A percentile compares a stretch with the other conserved stretches of the same genome.
Conservation (phyloP, 2,888 invertebrate species). For the Caenorhabditis auriculariae region DNA sequence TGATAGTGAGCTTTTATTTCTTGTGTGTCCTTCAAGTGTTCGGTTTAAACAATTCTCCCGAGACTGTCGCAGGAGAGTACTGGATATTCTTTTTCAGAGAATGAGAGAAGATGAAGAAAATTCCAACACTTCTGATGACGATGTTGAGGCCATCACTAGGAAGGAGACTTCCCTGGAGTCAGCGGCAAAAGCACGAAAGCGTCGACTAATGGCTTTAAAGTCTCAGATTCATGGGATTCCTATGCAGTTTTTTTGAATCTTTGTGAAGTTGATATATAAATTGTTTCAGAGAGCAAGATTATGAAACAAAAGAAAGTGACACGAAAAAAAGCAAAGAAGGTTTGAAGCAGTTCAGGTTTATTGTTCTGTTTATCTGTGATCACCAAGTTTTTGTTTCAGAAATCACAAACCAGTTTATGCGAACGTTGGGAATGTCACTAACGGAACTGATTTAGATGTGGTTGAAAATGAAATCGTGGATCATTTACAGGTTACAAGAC, state of each 20-base stretch:
- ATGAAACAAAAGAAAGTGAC: slow-evolving; percentile 19
- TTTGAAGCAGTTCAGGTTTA: slow-evolving; percentile 21
- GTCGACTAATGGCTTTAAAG: slow-evolving; percentile 38
- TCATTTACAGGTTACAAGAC: slow-evolving; percentile 21
- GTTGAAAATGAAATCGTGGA: slow-evolving; percentile 36
- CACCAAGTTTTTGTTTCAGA: slow-evolving; percentile 5
- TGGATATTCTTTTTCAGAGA: slow-evolving; percentile 4
- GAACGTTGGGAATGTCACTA: slow-evolving; percentile 13
- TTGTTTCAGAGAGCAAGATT: slow-evolving; percentile 39
- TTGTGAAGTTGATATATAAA: neutral
- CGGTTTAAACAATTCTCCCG: too few species aligned
- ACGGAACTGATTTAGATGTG: slow-evolving; percentile 17
- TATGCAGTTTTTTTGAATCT: slow-evolving; percentile 27
- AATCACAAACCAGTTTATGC: slow-evolving; percentile 33
- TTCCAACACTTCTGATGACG: slow-evolving; percentile 35
- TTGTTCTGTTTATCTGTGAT: slow-evolving; percentile 2
- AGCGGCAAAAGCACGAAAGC: slow-evolving; percentile 34
- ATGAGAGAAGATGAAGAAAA: slow-evolving; percentile 26
- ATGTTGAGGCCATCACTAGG: slow-evolving; percentile 19
- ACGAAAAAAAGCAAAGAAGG: slow-evolving; percentile 34
- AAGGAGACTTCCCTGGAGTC: slow-evolving; percentile 29
- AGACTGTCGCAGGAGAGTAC: too few species aligned
- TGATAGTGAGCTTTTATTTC: too few species aligned
- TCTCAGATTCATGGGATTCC: slow-evolving; percentile 39
- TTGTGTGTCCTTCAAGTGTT: too few species aligned